Evolutionary conservation across 2,888 invertebrate species (phyloP).

Genomic region (Magallana nippona): DNA sequence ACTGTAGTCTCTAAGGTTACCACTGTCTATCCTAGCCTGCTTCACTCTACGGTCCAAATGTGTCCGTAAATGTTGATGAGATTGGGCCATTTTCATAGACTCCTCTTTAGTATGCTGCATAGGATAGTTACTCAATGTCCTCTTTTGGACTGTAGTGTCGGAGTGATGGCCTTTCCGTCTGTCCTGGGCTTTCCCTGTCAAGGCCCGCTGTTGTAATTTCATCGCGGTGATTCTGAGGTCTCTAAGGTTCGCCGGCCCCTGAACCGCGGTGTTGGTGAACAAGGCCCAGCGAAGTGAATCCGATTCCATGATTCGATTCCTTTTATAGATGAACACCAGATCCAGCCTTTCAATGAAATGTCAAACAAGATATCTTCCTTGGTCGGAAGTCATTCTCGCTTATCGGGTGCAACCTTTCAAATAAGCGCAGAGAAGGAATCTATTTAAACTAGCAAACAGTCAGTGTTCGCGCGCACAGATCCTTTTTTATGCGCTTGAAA

Average conservation of each 20-base stretch:
- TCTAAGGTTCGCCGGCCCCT: constrained; percentile 20
- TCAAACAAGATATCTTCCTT: constrained; percentile 26
- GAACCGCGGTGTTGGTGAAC: constrained; percentile 30
- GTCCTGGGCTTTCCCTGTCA: constrained; percentile 50
- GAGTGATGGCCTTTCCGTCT: constrained; percentile 46
- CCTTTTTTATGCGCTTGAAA: constrained; percentile 39
- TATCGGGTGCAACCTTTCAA: constrained; percentile 31
- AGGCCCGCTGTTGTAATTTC: constrained; percentile 54
- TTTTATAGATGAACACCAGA: constrained; percentile 7
- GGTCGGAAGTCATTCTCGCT: constrained; percentile 17
- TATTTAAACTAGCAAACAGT: constrained; percentile 31
- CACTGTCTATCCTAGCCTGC: constrained; percentile 58
- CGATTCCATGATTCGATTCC: constrained; percentile 36
- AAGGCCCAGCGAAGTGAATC: constrained; percentile 46
- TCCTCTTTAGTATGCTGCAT: constrained; percentile 63
- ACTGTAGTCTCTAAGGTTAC: constrained; percentile 61
- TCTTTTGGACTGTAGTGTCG: constrained; percentile 62
- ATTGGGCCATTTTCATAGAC: constrained; percentile 55
- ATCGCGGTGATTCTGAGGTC: constrained; percentile 55
- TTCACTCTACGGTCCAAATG: constrained; percentile 49
- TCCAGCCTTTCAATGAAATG: constrained; percentile 5
- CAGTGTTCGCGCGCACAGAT: constrained; percentile 19
- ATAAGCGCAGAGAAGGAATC: constrained; percentile 6
- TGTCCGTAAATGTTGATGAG: constrained; percentile 52
- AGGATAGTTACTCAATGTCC: constrained; percentile 65